Evolutionary conservation across 2,797 vertebrate species (phyloP).

Genomic region (Uromys caudimaculatus): DNA sequence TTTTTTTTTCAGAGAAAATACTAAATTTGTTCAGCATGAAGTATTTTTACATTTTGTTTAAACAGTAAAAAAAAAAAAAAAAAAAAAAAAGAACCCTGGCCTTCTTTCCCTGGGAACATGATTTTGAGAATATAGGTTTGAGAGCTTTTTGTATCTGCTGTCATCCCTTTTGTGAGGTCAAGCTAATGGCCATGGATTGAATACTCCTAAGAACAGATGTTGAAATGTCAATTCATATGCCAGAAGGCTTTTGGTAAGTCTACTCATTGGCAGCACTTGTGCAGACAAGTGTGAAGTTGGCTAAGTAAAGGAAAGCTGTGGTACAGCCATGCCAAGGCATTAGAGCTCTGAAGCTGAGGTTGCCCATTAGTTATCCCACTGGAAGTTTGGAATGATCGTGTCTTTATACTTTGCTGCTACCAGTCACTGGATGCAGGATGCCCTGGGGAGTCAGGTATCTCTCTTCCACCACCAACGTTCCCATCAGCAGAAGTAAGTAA

Average conservation of each 20-base stretch:
- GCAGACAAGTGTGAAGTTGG: background rate
- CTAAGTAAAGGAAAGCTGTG: background rate
- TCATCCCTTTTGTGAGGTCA: background rate
- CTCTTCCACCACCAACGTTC: conserved; percentile 21
- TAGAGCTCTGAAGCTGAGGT: background rate
- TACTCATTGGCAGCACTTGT: background rate
- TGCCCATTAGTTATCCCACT: background rate
- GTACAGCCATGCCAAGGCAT: background rate
- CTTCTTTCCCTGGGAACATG: conserved; percentile 26
- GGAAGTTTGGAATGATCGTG: background rate
- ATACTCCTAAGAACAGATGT: background rate
- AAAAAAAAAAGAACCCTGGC: conserved; percentile 19
- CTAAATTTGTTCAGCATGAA: conserved; percentile 36
- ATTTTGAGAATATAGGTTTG: conserved; percentile 40
- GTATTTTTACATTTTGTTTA: conserved; percentile 52
- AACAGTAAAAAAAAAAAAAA: conserved; percentile 21
- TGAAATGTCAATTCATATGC: background rate
- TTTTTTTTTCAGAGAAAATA: conserved; percentile 49
- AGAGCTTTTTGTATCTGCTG: conserved; percentile 35
- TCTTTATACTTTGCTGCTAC: background rate
- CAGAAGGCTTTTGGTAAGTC: background rate
- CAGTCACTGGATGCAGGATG: background rate
- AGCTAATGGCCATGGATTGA: background rate
- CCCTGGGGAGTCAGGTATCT: background rate
- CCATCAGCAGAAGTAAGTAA: background rate